phyloP scores from a whole-genome alignment of 2,888 invertebrate species.

The Agriopis aurantiaria region DNA sequence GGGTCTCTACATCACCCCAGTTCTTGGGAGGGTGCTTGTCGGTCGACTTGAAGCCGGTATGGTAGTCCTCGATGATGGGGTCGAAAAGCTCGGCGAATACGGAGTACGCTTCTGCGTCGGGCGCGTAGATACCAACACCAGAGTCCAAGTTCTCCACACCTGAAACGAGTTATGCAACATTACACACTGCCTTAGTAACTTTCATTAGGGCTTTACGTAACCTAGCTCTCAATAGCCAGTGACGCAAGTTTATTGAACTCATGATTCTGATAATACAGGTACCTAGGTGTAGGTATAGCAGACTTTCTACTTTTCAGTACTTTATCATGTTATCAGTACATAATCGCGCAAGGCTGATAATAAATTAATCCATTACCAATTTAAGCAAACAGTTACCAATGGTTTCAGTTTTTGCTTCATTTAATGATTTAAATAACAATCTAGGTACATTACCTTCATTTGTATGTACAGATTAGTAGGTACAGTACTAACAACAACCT shows the following conservation, averaged over 20 bases:
- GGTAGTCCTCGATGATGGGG: constrained; percentile 99
- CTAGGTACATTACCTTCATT: too few species aligned
- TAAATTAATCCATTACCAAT: constrained; percentile 3
- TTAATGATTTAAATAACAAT: background rate
- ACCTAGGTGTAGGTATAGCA: background rate
- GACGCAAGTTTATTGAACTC: constrained; percentile 32
- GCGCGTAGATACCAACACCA: constrained; percentile 98
- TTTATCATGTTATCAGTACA: background rate
- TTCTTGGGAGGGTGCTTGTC: constrained; percentile 97
- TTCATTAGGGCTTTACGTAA: constrained; percentile 7
- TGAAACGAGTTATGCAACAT: constrained; percentile 67
- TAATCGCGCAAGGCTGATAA: constrained; percentile 3
- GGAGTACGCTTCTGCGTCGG: constrained; percentile 98
- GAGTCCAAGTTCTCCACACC: constrained; percentile 98
- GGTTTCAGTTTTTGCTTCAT: background rate
- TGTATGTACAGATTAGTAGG: too few species aligned
- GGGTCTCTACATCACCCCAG: constrained; percentile 96
- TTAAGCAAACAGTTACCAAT: background rate
- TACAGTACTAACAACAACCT: too few species aligned
- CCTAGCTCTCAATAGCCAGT: constrained; percentile 1
- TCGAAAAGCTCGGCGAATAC: constrained; percentile 97
- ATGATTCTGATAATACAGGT: constrained; percentile 13
- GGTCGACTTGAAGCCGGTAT: constrained; percentile 97
- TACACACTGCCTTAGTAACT: background rate
- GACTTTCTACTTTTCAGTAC: constrained; percentile 9